A percentile compares a stretch with the other conserved stretches of the same genome.
Conservation (phyloP, 1,140 invertebrate genomes). For the Drosophila elegans region DNA sequence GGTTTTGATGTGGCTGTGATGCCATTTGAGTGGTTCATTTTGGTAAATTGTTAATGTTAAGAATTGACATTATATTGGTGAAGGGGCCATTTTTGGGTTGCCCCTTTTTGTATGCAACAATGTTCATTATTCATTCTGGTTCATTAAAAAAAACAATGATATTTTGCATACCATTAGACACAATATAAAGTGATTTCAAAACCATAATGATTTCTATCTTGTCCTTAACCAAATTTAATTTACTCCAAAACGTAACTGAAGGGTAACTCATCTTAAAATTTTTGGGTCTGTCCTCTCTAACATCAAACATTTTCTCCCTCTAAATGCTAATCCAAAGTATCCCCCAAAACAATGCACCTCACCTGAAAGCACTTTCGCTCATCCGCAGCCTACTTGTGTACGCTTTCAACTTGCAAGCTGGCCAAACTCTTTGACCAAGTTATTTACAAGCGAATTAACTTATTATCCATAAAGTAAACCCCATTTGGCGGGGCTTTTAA, state of each 20-base stretch:
- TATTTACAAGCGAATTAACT: constrained; percentile 81
- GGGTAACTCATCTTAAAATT: background rate
- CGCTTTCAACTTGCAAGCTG: constrained; percentile 2
- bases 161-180: too few species aligned
- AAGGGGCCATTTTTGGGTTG: too few species aligned
- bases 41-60: background rate
- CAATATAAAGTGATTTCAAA: too few species aligned
- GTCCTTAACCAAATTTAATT: too few species aligned
- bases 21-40: background rate
- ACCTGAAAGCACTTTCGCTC: constrained; percentile 25
- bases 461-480: constrained; percentile 83
- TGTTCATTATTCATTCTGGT: too few species aligned
- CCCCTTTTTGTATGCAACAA: too few species aligned
- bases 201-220: too few species aligned
- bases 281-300: background rate
- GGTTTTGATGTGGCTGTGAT: background rate
- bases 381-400: constrained; percentile 12
- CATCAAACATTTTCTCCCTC: background rate
- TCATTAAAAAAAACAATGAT: too few species aligned
- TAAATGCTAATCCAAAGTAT: background rate
- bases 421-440: constrained; percentile 69
- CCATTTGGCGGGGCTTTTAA: constrained; percentile 71
- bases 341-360: background rate
- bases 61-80: too few species aligned
- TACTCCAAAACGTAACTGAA: too few species aligned